phyloP scores from a whole-genome alignment of 2,797 vertebrate genomes.

The Aeoliscus strigatus region DNA sequence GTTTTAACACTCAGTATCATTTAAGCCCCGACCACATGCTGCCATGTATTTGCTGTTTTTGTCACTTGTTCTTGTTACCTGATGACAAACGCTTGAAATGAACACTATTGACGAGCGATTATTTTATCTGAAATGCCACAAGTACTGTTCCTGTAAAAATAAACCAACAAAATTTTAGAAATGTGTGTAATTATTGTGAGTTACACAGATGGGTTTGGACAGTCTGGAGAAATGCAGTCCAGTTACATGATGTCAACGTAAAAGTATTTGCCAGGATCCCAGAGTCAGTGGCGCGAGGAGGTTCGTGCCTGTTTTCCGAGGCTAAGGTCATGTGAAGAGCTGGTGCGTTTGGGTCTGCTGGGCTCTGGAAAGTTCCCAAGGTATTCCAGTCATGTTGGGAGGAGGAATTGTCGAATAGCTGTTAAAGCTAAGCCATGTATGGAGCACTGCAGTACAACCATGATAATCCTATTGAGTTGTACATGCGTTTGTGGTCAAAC shows the following conservation, averaged over 20 bases:
- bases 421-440: slow-evolving; percentile 59
- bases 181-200: slow-evolving; percentile 33
- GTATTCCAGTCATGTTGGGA: slow-evolving; percentile 65
- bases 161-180: slow-evolving; percentile 7
- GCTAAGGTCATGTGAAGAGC: slow-evolving; percentile 54
- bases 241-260: slow-evolving; percentile 27
- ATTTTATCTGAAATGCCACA: too few relatives aligned
- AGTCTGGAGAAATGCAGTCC: slow-evolving; percentile 3
- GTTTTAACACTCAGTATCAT: too few relatives aligned
- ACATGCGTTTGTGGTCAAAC: slow-evolving; percentile 41
- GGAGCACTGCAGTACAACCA: slow-evolving; percentile 39
- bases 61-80: too few relatives aligned
- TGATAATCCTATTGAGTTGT: slow-evolving; percentile 35
- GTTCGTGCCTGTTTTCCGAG: slow-evolving; percentile 18
- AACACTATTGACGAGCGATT: too few relatives aligned
- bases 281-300: slow-evolving; percentile 20
- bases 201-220: slow-evolving; percentile 24
- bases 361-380: slow-evolving; percentile 54
- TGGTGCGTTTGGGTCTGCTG: slow-evolving; percentile 29
- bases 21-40: too few relatives aligned
- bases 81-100: too few relatives aligned
- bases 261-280: slow-evolving; percentile 34
- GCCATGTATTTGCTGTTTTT: too few relatives aligned
- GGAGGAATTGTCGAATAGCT: slow-evolving; percentile 52
- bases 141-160: not conserved